Evolutionary conservation across 2,888 invertebrate genomes (phyloP).

Genomic region (Drepana falcataria): DNA sequence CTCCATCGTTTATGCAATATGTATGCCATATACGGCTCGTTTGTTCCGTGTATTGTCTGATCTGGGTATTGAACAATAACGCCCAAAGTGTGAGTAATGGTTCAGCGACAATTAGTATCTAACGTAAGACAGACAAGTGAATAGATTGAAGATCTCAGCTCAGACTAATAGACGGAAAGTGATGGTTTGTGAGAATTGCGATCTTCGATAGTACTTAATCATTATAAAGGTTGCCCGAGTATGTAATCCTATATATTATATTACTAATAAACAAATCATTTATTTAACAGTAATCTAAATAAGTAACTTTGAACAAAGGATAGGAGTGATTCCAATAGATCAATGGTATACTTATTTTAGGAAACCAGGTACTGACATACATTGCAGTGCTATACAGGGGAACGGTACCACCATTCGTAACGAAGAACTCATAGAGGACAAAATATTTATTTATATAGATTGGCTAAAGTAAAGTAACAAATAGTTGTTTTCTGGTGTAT

Average conservation of each 20-base stretch:
- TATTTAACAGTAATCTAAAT: not conserved
- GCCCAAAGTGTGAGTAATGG: not conserved
- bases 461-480: too few species aligned
- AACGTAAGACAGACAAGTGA: not conserved
- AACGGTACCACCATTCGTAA: too few species aligned
- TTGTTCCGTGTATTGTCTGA: not conserved
- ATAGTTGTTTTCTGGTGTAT: too few species aligned
- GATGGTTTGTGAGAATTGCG: not conserved
- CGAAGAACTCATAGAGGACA: too few species aligned
- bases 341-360: too few species aligned
- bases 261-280: too few species aligned
- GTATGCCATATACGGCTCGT: not conserved
- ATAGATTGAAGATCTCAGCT: not conserved
- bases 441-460: too few species aligned
- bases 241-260: too few species aligned
- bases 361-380: too few species aligned
- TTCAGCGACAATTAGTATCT: not conserved
- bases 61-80: not conserved
- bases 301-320: not conserved
- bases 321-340: too few species aligned
- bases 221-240: not conserved
- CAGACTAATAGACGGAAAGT: not conserved
- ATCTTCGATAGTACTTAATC: not conserved
- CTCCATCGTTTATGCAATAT: constrained; percentile 12
- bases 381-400: too few species aligned